Evolutionary conservation across 53 echinoderm and acorn worm species (phyloP).

Genomic region (Pentamera pediparva): DNA sequence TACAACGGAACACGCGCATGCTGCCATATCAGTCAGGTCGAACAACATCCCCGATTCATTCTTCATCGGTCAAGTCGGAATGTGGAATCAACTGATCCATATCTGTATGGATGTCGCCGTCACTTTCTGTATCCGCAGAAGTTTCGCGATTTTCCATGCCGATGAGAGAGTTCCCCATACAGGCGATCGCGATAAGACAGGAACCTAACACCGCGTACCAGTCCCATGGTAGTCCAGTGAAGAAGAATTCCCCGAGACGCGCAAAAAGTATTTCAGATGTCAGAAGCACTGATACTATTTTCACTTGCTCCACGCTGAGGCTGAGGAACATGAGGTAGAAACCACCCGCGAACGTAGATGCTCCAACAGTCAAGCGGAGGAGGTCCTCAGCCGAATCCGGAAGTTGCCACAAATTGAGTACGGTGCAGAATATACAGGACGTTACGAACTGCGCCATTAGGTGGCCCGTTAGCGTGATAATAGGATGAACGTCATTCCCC

Average conservation of each 20-base stretch:
- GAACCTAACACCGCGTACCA: no score
- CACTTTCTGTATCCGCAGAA: no score
- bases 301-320: not conserved
- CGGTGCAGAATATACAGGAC: not conserved
- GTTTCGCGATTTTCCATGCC: not conserved
- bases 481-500: not conserved
- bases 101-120: no score
- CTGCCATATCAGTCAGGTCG: no score
- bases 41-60: no score
- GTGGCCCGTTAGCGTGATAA: not conserved
- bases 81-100: no score
- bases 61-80: no score
- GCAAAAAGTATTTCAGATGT: not conserved
- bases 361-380: not conserved
- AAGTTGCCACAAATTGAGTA: not conserved
- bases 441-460: not conserved
- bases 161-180: not conserved
- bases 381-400: not conserved
- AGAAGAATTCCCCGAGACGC: not conserved
- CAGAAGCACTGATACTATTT: not conserved
- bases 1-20: no score
- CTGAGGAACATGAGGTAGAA: not conserved
- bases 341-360: not conserved
- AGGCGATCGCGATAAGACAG: not conserved
- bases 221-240: not conserved